Evolutionary conservation across 2,888 invertebrate species (phyloP).

Genomic region (Synanthedon vespiformis): DNA sequence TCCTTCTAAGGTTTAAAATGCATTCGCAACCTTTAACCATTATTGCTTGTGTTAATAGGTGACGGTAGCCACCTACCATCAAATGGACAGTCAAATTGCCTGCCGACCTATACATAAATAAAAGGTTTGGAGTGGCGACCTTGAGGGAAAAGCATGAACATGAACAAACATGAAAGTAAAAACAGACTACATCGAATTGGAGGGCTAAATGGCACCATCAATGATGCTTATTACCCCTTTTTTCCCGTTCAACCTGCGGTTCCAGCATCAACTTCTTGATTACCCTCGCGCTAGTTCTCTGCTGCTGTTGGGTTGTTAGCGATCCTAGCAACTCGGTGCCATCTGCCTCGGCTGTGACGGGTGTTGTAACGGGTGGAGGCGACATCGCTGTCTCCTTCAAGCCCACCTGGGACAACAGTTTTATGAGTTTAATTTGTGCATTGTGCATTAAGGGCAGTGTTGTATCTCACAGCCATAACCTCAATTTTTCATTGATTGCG

Average conservation of each 20-base stretch:
- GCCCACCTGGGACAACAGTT: background rate
- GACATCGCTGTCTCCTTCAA: constrained; percentile 21
- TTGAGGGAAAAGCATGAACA: too few relatives aligned
- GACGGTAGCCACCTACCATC: too few relatives aligned
- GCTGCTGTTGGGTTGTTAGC: constrained; percentile 73
- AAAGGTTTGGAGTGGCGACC: too few relatives aligned
- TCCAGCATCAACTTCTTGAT: constrained; percentile 83
- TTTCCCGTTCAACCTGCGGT: constrained; percentile 36
- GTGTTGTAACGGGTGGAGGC: constrained; percentile 14
- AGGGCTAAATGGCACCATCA: too few relatives aligned
- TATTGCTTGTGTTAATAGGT: too few relatives aligned
- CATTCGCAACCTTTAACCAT: too few relatives aligned
- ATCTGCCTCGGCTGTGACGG: constrained; percentile 20
- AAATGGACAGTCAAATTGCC: too few relatives aligned
- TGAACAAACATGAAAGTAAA: too few relatives aligned
- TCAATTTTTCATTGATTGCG: background rate
- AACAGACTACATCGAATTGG: too few relatives aligned
- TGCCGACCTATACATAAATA: too few relatives aligned
- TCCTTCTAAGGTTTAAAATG: too few relatives aligned
- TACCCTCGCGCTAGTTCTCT: constrained; percentile 80
- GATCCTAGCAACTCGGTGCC: constrained; percentile 75
- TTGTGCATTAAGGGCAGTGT: background rate
- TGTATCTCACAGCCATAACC: background rate
- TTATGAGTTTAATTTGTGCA: too few relatives aligned
- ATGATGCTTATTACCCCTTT: constrained; percentile 15